Evolutionary conservation across 2,888 invertebrate species (phyloP).

Genomic region (Cyclophora albipunctata): DNA sequence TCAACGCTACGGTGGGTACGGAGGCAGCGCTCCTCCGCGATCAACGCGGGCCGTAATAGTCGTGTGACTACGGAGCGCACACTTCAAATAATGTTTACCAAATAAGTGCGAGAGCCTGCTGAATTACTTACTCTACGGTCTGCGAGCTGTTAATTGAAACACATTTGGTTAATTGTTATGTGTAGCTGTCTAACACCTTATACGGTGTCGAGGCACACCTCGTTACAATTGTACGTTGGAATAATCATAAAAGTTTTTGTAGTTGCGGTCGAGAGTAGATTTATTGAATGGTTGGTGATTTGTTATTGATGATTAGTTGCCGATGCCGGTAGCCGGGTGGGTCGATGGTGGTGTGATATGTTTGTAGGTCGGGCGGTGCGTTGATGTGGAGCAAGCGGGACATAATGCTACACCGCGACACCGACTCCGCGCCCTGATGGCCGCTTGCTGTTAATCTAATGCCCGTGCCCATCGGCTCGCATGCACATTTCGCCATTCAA

Average conservation of each 20-base stretch:
- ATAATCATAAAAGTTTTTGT: no score
- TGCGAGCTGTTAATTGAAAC: constrained; percentile 16
- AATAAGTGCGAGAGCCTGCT: constrained; percentile 12
- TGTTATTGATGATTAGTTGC: no score
- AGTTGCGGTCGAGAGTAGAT: no score
- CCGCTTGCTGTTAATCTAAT: constrained; percentile 33
- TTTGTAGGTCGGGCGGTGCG: no score
- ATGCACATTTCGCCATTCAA: constrained; percentile 33
- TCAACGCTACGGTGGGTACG: constrained; percentile 62
- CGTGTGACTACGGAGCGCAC: constrained; percentile 20
- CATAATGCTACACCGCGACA: constrained; percentile 39
- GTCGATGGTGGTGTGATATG: no score
- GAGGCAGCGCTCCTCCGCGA: constrained; percentile 19
- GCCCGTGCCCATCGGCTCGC: constrained; percentile 30
- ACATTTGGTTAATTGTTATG: constrained; percentile 1
- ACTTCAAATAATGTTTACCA: constrained; percentile 15
- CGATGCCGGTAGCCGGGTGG: no score
- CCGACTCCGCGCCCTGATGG: constrained; percentile 22
- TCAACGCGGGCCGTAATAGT: constrained; percentile 28
- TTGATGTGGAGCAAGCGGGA: constrained; percentile 58
- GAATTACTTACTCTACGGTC: constrained; percentile 12
- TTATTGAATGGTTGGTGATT: no score
- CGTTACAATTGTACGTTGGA: no score
- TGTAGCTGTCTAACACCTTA: constrained; percentile 6
- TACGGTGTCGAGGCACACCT: no score